Percentiles rank a stretch among this genome's conserved stretches.
Evolutionary conservation across 2,113 vertebrate genomes (phyloP).

Genomic region (Pristiophorus japonicus): DNA sequence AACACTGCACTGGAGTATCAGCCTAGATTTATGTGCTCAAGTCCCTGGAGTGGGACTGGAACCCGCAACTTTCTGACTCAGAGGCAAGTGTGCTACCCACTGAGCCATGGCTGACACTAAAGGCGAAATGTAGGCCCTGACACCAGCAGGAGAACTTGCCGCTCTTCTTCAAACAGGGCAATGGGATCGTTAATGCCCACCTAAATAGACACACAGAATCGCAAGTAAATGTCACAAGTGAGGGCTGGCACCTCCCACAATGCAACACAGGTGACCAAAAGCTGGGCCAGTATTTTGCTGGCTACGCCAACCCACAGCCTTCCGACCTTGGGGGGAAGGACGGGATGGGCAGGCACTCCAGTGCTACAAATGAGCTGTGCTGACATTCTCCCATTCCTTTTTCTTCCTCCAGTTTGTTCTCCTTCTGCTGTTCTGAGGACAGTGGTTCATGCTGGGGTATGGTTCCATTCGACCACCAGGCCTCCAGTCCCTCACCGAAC

Average conservation of each 20-base stretch:
- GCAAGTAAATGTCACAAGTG: no score
- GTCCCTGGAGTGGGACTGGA: no score
- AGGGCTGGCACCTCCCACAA: neutral
- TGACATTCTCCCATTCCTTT: conserved; percentile 22
- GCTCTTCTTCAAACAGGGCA: neutral
- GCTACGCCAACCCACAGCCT: neutral
- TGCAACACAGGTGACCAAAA: neutral
- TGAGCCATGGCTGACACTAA: no score
- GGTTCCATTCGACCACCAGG: conserved; percentile 11
- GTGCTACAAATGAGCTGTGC: neutral
- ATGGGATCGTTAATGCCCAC: neutral
- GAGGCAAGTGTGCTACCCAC: no score
- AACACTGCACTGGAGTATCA: no score
- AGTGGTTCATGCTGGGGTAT: conserved; percentile 7
- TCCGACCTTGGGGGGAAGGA: neutral
- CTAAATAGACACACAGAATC: neutral
- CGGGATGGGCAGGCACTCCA: no score
- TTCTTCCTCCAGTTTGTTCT: conserved; percentile 22
- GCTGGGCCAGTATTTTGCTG: neutral
- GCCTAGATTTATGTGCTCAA: no score
- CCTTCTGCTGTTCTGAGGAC: conserved; percentile 13
- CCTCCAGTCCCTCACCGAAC: conserved; percentile 15
- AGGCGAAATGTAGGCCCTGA: neutral
- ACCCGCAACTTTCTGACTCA: no score
- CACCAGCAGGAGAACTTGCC: neutral